Conservation (phyloP, 2,888 invertebrate genomes). For the Julus scandinavius region DNA sequence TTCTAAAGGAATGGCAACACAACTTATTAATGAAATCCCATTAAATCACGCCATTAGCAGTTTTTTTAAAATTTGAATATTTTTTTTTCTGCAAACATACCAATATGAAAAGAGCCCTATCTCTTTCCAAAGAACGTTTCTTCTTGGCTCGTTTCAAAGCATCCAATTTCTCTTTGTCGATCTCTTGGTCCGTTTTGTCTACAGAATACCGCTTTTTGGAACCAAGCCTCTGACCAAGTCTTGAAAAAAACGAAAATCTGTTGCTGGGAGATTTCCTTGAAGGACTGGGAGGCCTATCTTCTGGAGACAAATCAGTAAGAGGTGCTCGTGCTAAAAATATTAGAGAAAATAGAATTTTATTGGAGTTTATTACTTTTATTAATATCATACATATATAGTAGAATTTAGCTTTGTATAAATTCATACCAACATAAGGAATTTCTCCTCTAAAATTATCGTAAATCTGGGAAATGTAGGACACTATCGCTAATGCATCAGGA, state of each 20-base stretch:
- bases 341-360: neutral
- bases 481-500: constrained; percentile 79
- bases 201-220: constrained; percentile 51
- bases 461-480: constrained; percentile 87
- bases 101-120: constrained; percentile 57
- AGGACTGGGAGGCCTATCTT: constrained; percentile 56
- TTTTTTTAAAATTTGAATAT: constrained; percentile 12
- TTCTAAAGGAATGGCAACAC: constrained; percentile 44
- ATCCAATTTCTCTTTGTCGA: constrained; percentile 40
- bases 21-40: neutral
- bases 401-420: neutral
- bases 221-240: constrained; percentile 55
- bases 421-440: constrained; percentile 76
- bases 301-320: constrained; percentile 56
- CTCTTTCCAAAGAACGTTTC: constrained; percentile 57
- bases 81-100: constrained; percentile 44
- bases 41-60: neutral
- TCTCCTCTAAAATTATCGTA: constrained; percentile 92
- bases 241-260: constrained; percentile 53
- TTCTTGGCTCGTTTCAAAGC: constrained; percentile 54
- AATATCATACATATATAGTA: neutral
- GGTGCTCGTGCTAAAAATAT: constrained; percentile 54
- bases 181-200: constrained; percentile 49
- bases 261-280: constrained; percentile 30
- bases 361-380: neutral